Base-by-base conservation (phyloP, 2,888 invertebrate genomes). In the Spilarctia lutea region DNA sequence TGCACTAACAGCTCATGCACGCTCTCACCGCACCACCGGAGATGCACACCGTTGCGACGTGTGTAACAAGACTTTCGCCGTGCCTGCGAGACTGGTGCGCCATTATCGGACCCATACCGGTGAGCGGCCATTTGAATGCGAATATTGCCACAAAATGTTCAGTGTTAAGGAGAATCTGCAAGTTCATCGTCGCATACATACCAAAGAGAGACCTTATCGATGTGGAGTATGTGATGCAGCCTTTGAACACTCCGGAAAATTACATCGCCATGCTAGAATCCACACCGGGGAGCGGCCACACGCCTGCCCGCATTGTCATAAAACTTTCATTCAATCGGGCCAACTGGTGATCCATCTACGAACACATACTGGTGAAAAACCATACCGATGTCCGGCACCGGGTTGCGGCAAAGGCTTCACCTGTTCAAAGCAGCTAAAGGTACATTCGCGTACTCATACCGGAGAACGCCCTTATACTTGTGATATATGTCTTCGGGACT, bases 131-230 rank as follows among this genome's bases (percentile, higher is more conserved):
- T 99, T 98, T 91, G 97, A 98, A 91, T 99, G 98, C 93, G 98
- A 99, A 91, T 98, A 98, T 92, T 99, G 98, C 94, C 98, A 97
- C 92, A 99, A 99, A 93, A 98, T 98, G 89, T 99, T 99, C 94
- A 98, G 98, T 89, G 98, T 98, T 16, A 98, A 98, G 93, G 98
- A 98, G 92, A 99, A 99, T 91, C 96, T 99, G 76, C 98, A 98
- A 94, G 98, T 98, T 24, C 99, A 99, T 91, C 96, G 97, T 65
- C 97, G 99, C 76, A 98, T 98, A 82, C 99, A 99, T 92, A 99
- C 98, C 76, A 98, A 98, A 93, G 98, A 98, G 92, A 96, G 98
- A 2, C 98, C 98, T 0, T 98, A 98, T 94, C 97, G 98, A 87
- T 99, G 98, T 89, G 97, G 98, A 79, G 98, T 98, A 6, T 99